Base-by-base conservation (phyloP, 1,140 invertebrate species). In the Metaphire vulgaris region DNA sequence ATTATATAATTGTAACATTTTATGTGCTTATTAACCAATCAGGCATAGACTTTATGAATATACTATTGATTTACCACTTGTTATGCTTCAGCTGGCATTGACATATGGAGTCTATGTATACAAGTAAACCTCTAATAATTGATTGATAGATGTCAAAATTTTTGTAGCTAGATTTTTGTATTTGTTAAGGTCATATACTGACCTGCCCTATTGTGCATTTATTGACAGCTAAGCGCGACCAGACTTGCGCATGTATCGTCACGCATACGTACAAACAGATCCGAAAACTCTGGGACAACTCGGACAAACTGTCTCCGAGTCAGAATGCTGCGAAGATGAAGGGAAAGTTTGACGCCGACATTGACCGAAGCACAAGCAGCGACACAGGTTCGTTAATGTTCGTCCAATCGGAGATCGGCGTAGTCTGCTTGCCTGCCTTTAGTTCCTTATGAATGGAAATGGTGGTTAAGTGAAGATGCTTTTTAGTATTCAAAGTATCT, bases 191-290 rank as follows among this genome's bases (percentile, higher is more conserved):
- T n/a, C n/a, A n/a, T n/a, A n/a, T n/a, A n/a, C n/a, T n/a, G n/a
- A n/a, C n/a, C n/a, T n/a, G n/a, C n/a, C n/a, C n/a, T n/a, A n/a
- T n/a, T n/a, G n/a, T n/a, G n/a, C n/a, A n/a, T n/a, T n/a, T n/a
- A n/a, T n/a, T 84, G 83, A 74, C 82, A 85, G 83, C 83, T 69
- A 71, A 70, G 74, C 79, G 80, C 71, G 81, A 76, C 77, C 84
- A 85, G 81, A 84, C 85, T 76, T 86, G 85, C 81, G 81, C 84
- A 78, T 86, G 85, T 80, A 82, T 86, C 80, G 79, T 83, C 69
- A 85, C 80, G 76, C 77, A 78, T 69, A 86, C 84, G 30, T 84
- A 84, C 81, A 85, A 83, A 82, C 84, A 86, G 78, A 81, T 86
- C 73, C 83, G 83, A 75, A 82, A 83, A 72, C 82, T 86, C 74